Conservation (phyloP, 2,113 vertebrate genomes). For the Pagrus major region DNA sequence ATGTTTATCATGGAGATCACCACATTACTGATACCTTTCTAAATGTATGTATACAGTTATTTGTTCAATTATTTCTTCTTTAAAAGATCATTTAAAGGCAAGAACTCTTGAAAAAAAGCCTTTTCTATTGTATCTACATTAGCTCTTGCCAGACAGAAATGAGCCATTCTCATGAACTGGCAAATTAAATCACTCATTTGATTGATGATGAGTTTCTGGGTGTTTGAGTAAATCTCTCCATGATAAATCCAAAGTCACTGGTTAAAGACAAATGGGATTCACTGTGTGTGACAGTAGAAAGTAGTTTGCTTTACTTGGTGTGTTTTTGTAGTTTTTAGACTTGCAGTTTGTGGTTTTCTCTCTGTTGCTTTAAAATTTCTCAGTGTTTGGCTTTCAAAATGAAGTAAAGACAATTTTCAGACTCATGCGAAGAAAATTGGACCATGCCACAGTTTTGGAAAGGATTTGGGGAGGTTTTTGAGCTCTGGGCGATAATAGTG, state of each 20-base stretch:
- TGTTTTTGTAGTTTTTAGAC: conserved; percentile 55
- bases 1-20: conserved; percentile 52
- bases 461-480: conserved; percentile 7
- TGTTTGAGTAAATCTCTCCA: conserved; percentile 25
- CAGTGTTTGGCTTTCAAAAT: conserved; percentile 35
- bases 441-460: conserved; percentile 57
- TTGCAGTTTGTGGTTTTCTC: conserved; percentile 38
- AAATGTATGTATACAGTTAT: background rate
- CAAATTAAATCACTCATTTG: background rate
- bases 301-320: conserved; percentile 46
- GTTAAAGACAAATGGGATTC: background rate
- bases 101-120: background rate
- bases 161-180: background rate
- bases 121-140: background rate
- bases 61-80: background rate
- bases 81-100: background rate
- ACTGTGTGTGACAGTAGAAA: conserved; percentile 39
- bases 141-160: background rate
- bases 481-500: no score
- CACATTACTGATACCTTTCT: no score
- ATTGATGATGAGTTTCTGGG: background rate
- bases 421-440: conserved; percentile 57
- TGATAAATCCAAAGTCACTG: conserved; percentile 29
- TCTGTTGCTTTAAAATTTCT: conserved; percentile 29
- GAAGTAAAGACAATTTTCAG: conserved; percentile 58